These are phyloP conservation scores for Gryllus bimaculatus DNA, from an alignment of 1,140 invertebrate genomes.

Conservation along the genomic window DNA sequence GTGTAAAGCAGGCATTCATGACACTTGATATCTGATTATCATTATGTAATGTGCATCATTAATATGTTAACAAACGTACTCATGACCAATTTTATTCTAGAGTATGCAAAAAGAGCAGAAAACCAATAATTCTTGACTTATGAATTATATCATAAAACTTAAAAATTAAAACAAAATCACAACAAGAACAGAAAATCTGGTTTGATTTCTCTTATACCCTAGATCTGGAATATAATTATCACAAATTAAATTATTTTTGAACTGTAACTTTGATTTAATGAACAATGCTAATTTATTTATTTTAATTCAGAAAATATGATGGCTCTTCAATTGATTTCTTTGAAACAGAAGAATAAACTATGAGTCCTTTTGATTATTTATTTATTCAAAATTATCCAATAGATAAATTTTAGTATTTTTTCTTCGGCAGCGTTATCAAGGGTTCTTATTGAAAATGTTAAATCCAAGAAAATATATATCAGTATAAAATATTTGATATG, in stretches of 20 bases:
- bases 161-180: conserved; percentile 6
- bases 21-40: not conserved
- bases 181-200: not conserved
- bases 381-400: too few relatives aligned
- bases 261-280: too few relatives aligned
- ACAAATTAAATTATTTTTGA: too few relatives aligned
- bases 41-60: conserved; percentile 5
- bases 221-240: not conserved
- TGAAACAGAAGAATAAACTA: not conserved
- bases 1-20: not conserved
- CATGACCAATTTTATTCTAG: conserved; percentile 5
- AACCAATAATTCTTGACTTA: conserved; percentile 5
- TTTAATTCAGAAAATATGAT: not conserved
- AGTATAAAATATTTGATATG: too few relatives aligned
- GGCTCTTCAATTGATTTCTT: not conserved
- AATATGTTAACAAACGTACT: conserved; percentile 5
- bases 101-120: conserved; percentile 4
- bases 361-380: too few relatives aligned
- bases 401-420: too few relatives aligned
- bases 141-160: conserved; percentile 6
- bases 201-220: not conserved
- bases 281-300: not conserved
- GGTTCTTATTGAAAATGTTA: too few relatives aligned
- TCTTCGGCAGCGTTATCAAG: too few relatives aligned
- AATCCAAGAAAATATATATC: too few relatives aligned